Percentiles rank a stretch among this genome's conserved stretches.
Conservation (phyloP, 2,113 vertebrate genomes). For the Oceanites oceanicus region DNA sequence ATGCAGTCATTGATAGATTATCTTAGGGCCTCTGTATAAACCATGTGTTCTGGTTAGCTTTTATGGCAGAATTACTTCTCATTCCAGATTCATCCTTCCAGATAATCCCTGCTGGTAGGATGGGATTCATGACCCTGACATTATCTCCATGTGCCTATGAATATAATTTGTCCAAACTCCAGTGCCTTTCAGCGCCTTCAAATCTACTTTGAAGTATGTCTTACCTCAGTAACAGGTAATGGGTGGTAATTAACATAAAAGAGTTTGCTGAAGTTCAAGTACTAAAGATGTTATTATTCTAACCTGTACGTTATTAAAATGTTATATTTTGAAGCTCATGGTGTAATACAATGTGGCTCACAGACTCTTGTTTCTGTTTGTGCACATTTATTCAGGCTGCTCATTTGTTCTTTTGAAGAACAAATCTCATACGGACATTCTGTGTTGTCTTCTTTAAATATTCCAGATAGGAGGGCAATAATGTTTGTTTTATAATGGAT, state of each 20-base stretch:
- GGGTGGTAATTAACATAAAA: background rate
- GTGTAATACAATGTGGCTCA: background rate
- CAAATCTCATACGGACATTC: background rate
- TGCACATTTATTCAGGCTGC: background rate
- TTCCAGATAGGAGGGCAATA: background rate
- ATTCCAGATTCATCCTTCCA: background rate
- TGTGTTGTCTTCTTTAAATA: background rate
- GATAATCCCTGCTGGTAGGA: background rate
- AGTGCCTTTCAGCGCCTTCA: background rate
- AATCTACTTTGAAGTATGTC: background rate
- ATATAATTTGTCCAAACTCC: background rate
- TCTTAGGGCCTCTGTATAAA: background rate
- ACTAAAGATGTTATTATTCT: background rate
- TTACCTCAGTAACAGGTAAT: background rate
- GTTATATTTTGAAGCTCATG: background rate
- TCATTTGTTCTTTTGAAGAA: background rate
- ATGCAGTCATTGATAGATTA: background rate
- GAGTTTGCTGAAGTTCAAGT: background rate
- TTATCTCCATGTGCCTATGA: background rate
- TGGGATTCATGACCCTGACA: background rate
- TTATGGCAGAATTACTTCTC: background rate
- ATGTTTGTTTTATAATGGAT: background rate
- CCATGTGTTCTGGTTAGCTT: background rate
- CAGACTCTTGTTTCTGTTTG: background rate
- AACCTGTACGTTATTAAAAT: background rate